Percentiles rank a stretch among this genome's conserved stretches.
Conservation (phyloP, 2,113 vertebrate genomes). For the Malurus melanocephalus region DNA sequence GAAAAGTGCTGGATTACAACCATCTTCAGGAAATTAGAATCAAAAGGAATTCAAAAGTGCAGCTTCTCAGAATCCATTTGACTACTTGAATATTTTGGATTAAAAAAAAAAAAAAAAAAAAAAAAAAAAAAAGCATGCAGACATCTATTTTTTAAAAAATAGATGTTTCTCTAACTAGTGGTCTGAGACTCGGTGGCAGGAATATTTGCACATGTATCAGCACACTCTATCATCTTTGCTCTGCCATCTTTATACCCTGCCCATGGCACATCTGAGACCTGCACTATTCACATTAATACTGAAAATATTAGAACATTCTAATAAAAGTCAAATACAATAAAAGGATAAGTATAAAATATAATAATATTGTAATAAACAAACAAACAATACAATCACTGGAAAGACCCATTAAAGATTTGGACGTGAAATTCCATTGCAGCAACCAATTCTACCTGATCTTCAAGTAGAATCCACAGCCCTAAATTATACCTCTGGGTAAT, state of each 20-base stretch:
- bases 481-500: neutral
- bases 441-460: neutral
- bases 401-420: neutral
- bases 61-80: neutral
- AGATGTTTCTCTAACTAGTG: neutral
- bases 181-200: neutral
- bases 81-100: neutral
- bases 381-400: neutral
- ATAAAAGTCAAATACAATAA: neutral
- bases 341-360: neutral
- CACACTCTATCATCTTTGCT: neutral
- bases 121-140: neutral
- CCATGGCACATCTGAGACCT: neutral
- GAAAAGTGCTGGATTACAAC: neutral
- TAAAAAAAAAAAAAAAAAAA: neutral
- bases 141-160: neutral
- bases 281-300: neutral
- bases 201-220: neutral
- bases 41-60: neutral
- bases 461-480: neutral
- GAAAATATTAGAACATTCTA: neutral
- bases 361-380: neutral
- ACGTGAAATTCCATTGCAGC: neutral
- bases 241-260: neutral
- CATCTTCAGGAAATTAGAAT: neutral